Evolutionary conservation across 1,140 invertebrate species (phyloP).

Genomic region (Ephestia elutella): DNA sequence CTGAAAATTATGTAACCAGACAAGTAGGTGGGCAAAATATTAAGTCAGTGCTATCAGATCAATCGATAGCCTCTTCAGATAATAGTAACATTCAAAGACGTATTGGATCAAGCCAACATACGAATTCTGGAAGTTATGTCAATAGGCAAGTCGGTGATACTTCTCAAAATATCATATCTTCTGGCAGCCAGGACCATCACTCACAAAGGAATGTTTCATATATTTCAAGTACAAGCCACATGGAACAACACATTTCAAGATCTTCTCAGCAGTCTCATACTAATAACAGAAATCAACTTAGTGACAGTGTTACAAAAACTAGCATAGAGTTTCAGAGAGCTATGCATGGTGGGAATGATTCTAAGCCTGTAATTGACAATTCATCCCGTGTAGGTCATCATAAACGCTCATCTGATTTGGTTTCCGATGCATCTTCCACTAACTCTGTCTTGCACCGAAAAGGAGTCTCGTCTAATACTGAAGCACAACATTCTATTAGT

Average conservation of each 20-base stretch:
- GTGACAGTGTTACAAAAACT: conserved; percentile 62
- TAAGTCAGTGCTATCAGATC: not conserved
- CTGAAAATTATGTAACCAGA: not conserved
- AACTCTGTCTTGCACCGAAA: conserved; percentile 87
- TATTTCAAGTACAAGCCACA: conserved; percentile 28
- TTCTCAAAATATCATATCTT: conserved; percentile 9
- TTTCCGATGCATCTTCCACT: conserved; percentile 81
- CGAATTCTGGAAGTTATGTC: conserved; percentile 10
- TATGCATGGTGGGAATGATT: conserved; percentile 58
- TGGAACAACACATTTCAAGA: conserved; percentile 30
- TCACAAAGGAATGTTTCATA: conserved; percentile 13
- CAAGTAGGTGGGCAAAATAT: not conserved
- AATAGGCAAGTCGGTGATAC: conserved; percentile 9
- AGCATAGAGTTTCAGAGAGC: conserved; percentile 66
- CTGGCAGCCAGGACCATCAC: conserved; percentile 11
- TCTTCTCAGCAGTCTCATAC: conserved; percentile 40
- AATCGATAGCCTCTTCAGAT: conserved; percentile 4
- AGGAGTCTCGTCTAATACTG: conserved; percentile 74
- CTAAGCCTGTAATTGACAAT: conserved; percentile 27
- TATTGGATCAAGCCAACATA: conserved; percentile 17
- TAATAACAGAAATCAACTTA: conserved; percentile 50
- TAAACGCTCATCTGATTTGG: conserved; percentile 83
- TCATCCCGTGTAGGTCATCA: conserved; percentile 67
- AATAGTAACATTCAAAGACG: not conserved
- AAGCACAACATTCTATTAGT: conserved; percentile 81